Evolutionary conservation across 2,113 vertebrate species (phyloP).

Genomic region (Rhizomys pruinosus): DNA sequence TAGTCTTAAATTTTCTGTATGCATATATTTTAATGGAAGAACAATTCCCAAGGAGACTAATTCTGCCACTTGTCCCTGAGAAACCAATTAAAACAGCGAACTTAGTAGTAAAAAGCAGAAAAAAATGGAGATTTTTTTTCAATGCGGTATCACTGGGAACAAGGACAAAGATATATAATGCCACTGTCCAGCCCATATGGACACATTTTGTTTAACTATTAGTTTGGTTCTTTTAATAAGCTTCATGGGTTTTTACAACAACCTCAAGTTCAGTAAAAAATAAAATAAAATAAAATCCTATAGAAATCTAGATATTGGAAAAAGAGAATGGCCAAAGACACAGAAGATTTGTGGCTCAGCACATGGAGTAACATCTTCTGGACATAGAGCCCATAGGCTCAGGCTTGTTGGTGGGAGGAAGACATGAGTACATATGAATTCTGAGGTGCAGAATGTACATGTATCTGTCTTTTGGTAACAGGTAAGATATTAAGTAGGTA

Average conservation of each 20-base stretch:
- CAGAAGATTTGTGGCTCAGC: neutral
- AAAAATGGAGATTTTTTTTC: too few species aligned
- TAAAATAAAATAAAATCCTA: neutral
- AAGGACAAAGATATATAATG: too few species aligned
- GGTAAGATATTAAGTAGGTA: neutral
- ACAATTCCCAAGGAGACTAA: too few species aligned
- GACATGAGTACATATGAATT: neutral
- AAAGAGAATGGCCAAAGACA: neutral
- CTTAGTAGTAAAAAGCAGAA: too few species aligned
- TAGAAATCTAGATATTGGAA: rapidly evolving
- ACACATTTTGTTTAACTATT: too few species aligned
- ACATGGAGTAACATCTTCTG: neutral
- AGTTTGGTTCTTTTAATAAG: too few species aligned
- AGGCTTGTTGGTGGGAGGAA: neutral
- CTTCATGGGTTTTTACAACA: too few species aligned
- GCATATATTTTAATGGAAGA: neutral
- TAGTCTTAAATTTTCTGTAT: neutral
- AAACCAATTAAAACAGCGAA: too few species aligned
- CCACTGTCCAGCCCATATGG: too few species aligned
- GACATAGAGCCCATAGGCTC: rapidly evolving
- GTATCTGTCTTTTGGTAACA: neutral
- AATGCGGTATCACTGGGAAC: too few species aligned
- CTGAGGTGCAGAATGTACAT: neutral
- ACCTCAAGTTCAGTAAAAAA: too few species aligned
- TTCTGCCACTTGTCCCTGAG: too few species aligned